Base-by-base conservation (phyloP, 2,888 invertebrate species). In the Pachydiplax longipennis region DNA sequence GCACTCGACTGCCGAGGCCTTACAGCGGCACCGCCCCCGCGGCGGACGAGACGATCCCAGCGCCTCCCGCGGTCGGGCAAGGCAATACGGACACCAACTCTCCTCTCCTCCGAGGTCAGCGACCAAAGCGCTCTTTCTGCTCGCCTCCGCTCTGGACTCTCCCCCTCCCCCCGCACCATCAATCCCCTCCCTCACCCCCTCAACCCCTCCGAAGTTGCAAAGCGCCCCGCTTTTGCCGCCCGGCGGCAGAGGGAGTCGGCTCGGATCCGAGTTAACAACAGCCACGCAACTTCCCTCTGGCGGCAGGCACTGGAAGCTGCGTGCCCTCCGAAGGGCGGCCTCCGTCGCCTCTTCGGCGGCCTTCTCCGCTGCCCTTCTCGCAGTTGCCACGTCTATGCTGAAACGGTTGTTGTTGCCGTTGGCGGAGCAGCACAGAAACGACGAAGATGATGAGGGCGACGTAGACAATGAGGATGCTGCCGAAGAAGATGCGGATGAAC, bases 221-320 rank as follows among this genome's bases (percentile, higher is more conserved):
- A 13, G 73, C 87, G 87, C 35, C 61, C 87, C 87, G 65, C 61
- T 87, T 87, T 87, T 61, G 0, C 87, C 87, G 61, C n/a, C 5
- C 61, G 61, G n/a, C 87, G 87, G 35, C 35, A 87, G 87, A 61
- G 87, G 87, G 87, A 87, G 87, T 87, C 87, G 87, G 87, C 87
- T 87, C 37, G 87, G 61, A n/a, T 87, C 87, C 18, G 87, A 35
- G 18, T 87, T 61, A 25, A 58, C 87, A 53, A 83, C 31, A 48
- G 83, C 83, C 58, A 61, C 87, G 65, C 87, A 87, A 61, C 87
- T 61, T 61, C 87, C 87, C 87, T 87, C 87, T 61, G 87, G 87
- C 65, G 87, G 87, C 87, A 87, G 87, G 87, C 87, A 87, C 87
- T 87, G 87, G 87, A 87, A 87, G 87, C 87, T 87, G 12, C 87